Evolutionary conservation across 2,888 invertebrate species (phyloP).

Genomic region (Prosapia bicincta): DNA sequence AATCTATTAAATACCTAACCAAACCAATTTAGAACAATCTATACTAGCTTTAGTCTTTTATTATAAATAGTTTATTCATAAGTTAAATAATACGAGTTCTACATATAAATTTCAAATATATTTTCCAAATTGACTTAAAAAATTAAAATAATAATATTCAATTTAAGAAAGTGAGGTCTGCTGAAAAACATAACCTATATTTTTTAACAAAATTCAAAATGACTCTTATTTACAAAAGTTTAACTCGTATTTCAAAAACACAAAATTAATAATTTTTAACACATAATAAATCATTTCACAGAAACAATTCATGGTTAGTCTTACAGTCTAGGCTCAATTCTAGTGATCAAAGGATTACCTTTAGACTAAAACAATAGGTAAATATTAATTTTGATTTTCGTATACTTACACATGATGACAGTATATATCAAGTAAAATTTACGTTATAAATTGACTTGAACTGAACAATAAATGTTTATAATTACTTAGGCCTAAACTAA

Average conservation of each 20-base stretch:
- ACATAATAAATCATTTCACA: not conserved
- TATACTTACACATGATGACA: conserved; percentile 14
- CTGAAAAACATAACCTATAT: not conserved
- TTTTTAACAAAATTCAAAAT: not conserved
- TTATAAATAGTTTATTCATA: too few relatives aligned
- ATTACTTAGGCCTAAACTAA: not conserved
- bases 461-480: not conserved
- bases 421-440: conserved; percentile 7
- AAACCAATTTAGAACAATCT: too few relatives aligned
- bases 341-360: not conserved
- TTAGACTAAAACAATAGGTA: not conserved
- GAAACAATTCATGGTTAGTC: too few relatives aligned
- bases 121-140: too few relatives aligned
- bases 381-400: not conserved
- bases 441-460: conserved; percentile 17
- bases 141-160: too few relatives aligned
- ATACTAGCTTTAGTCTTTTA: too few relatives aligned
- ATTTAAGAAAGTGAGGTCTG: too few relatives aligned
- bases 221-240: not conserved
- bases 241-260: not conserved
- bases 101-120: too few relatives aligned
- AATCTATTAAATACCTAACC: too few relatives aligned
- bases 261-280: not conserved
- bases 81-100: too few relatives aligned
- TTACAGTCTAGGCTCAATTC: not conserved